Evolutionary conservation across 2,888 invertebrate species (phyloP), one percentile per base, ranked within the genome.

Genomic region (Drosophila rellima): DNA sequence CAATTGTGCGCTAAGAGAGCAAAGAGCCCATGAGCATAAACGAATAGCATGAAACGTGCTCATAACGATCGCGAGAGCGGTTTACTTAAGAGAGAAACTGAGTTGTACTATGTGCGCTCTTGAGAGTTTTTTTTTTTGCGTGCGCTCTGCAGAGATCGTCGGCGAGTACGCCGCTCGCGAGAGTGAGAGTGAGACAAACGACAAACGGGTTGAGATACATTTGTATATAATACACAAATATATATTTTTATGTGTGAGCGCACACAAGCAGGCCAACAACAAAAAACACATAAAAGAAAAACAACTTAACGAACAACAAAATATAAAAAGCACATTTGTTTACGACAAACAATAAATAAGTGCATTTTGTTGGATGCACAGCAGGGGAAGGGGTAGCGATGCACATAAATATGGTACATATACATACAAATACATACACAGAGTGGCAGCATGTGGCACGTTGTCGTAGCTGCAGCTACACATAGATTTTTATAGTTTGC

Each of bases 311-410:
- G 31, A 44, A 35, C 18, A 44, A 31, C n/a, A 52, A 56, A 45
- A 60, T 42, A 70, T 73, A 70, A 64, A 70, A 50, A 67, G 57
- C 57, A 61, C 56, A 77, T 69, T 80, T 83, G 78, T 78, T 81
- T 83, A 83, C 83, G 57, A 68, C 70, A 83, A 80, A 78, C 78
- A 80, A 73, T 73, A 78, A 69, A 75, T 78, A 75, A 62, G 59
- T 64, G 65, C 69, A 78, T 61, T 71, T 75, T 57, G 60, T 52
- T 42, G 17, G 59, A 54, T 56, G 59, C 65, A 35, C 35, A 18
- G 23, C 33, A 33, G 57, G 42, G 68, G 54, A 13, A 54, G 57
- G 54, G 51, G 60, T 23, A 42, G 17, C 42, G 17, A 8, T 48
- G 54, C 35, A 61, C 61, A 52, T 52, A 15, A 18, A 35, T 23